These are phyloP conservation scores for Apis cerana DNA, from an alignment of 1,140 invertebrate species.

Conservation along the genomic window DNA sequence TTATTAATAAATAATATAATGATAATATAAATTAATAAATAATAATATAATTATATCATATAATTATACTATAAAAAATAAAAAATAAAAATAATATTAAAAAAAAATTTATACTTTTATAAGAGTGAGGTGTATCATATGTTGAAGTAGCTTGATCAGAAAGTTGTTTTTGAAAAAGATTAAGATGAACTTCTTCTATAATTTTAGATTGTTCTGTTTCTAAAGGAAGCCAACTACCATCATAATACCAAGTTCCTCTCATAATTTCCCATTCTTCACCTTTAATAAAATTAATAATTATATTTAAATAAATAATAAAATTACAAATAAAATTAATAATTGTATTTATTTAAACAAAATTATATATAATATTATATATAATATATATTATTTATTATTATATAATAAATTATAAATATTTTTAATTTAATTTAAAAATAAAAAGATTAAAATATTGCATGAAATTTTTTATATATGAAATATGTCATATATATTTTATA, in stretches of 20 bases:
- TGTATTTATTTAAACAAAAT: not conserved
- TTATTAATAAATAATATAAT: too few species aligned
- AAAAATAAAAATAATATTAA: not conserved
- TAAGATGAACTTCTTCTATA: constrained; percentile 85
- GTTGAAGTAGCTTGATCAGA: constrained; percentile 68
- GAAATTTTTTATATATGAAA: not conserved
- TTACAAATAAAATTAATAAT: constrained; percentile 30
- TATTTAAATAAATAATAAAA: constrained; percentile 14
- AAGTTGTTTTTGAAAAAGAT: constrained; percentile 79
- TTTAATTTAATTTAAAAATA: not conserved
- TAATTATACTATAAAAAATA: constrained; percentile 23
- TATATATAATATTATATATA: not conserved
- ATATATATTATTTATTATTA: not conserved
- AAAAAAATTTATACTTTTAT: constrained; percentile 69
- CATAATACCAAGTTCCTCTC: constrained; percentile 87
- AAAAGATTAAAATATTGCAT: not conserved
- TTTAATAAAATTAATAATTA: constrained; percentile 58
- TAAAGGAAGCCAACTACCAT: constrained; percentile 86
- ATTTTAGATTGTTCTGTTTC: constrained; percentile 83
- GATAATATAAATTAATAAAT: too few species aligned
- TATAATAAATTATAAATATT: not conserved
- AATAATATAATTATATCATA: too few species aligned
- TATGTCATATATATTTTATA: not conserved
- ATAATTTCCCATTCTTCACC: constrained; percentile 84
- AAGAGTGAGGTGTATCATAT: constrained; percentile 73